phyloP scores from a whole-genome alignment of 2,113 vertebrate genomes.

The Forbesichthys papilliferus region DNA sequence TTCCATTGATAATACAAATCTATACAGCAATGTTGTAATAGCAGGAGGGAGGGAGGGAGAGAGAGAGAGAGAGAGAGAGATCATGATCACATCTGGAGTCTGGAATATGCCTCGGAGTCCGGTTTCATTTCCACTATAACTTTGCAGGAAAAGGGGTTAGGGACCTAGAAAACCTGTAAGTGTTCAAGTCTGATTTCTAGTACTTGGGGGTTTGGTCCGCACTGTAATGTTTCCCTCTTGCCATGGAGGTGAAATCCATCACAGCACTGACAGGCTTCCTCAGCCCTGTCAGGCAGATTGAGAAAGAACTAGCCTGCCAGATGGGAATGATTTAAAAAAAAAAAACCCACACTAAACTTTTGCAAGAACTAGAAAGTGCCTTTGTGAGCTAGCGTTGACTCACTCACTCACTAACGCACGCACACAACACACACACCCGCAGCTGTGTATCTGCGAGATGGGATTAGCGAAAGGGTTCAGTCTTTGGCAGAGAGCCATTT shows the following conservation, averaged over 20 bases:
- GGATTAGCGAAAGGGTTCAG: constrained; percentile 47
- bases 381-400: neutral
- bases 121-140: constrained; percentile 48
- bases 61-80: neutral
- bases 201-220: constrained; percentile 2
- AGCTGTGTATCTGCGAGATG: constrained; percentile 49
- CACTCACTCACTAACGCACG: constrained; percentile 21
- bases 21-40: neutral
- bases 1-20: too few relatives aligned
- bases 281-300: constrained; percentile 15
- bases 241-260: constrained; percentile 22
- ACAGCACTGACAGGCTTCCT: constrained; percentile 21
- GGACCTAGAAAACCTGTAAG: constrained; percentile 29
- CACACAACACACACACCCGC: constrained; percentile 31
- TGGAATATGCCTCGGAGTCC: constrained; percentile 36
- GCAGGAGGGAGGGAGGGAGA: neutral
- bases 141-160: constrained; percentile 39
- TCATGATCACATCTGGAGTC: constrained; percentile 44
- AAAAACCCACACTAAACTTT: neutral
- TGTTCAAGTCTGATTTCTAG: constrained; percentile 23
- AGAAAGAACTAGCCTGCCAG: constrained; percentile 20
- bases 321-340: constrained; percentile 9
- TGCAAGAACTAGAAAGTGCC: neutral
- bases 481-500: constrained; percentile 41
- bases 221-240: constrained; percentile 2